Percentiles rank a stretch among this genome's conserved stretches.
phyloP scores from a whole-genome alignment of 2,113 vertebrate genomes.

The Malaclemys terrapin region DNA sequence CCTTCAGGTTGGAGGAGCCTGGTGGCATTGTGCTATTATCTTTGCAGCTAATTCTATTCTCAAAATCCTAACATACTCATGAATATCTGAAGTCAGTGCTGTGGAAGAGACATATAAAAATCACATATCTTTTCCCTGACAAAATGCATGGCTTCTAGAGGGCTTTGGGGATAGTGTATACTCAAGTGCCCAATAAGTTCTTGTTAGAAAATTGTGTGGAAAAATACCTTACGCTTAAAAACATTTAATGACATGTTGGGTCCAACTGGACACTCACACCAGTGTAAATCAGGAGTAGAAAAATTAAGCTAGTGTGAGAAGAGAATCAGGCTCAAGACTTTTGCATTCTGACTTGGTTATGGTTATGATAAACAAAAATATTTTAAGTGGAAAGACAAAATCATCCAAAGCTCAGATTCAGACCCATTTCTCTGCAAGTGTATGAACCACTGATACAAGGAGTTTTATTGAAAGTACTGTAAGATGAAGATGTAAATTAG shows the following conservation, averaged over 20 bases:
- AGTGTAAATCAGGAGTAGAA: neutral
- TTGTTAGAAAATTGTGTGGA: neutral
- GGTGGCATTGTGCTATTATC: neutral
- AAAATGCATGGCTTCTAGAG: rapidly evolving
- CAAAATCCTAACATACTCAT: neutral
- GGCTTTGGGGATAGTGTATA: neutral
- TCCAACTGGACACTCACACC: neutral
- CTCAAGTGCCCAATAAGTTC: neutral
- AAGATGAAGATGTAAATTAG: neutral
- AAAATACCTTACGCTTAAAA: neutral
- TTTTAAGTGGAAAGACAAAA: neutral
- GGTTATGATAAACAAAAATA: neutral
- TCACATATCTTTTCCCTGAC: neutral
- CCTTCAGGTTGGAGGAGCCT: neutral
- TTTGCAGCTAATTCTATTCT: neutral
- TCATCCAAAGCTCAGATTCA: neutral
- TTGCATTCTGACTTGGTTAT: neutral
- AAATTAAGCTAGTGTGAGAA: neutral
- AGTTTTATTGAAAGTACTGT: neutral
- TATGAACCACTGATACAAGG: neutral
- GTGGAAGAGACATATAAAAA: neutral
- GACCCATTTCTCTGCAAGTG: neutral
- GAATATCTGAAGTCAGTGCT: neutral
- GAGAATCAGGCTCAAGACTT: neutral
- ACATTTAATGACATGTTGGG: neutral